These are phyloP conservation scores for Pardosa pseudoannulata DNA, from an alignment of 2,888 invertebrate genomes.

Conservation along the genomic window DNA sequence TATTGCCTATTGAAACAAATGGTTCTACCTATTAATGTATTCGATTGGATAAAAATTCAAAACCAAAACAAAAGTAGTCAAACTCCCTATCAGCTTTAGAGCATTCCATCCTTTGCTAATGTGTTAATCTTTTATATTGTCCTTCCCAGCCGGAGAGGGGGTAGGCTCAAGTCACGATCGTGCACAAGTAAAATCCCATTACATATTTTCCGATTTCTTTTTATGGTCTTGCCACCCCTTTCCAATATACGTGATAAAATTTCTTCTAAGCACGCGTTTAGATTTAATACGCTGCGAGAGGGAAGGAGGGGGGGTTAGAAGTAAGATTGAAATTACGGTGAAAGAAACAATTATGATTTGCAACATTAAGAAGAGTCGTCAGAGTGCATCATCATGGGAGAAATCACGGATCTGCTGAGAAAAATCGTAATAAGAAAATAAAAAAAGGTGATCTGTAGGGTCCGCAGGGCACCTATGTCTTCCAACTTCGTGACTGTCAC, in stretches of 20 bases:
- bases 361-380: slow-evolving; percentile 69
- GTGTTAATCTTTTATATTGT: slow-evolving; percentile 59
- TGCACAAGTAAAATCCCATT: slow-evolving; percentile 15
- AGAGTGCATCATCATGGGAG: slow-evolving; percentile 24
- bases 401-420: slow-evolving; percentile 63
- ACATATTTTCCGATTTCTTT: slow-evolving; percentile 35
- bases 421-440: slow-evolving; percentile 41
- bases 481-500: slow-evolving; percentile 64
- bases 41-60: not conserved
- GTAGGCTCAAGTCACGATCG: slow-evolving; percentile 45
- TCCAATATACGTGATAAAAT: slow-evolving; percentile 64
- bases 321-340: slow-evolving; percentile 58
- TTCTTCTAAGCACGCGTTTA: slow-evolving; percentile 41
- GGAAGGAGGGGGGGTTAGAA: not conserved
- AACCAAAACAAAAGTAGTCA: too few relatives aligned
- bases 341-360: slow-evolving; percentile 69
- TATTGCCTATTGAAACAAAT: not conserved
- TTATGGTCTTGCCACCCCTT: slow-evolving; percentile 23
- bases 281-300: slow-evolving; percentile 43
- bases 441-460: slow-evolving; percentile 30
- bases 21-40: not conserved
- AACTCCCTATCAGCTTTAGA: not conserved
- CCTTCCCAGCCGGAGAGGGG: slow-evolving; percentile 7
- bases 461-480: slow-evolving; percentile 52
- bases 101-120: slow-evolving; percentile 37